These are phyloP conservation scores for Cichladusa arquata DNA, from an alignment of 2,113 vertebrate species.

Conservation along the genomic window DNA sequence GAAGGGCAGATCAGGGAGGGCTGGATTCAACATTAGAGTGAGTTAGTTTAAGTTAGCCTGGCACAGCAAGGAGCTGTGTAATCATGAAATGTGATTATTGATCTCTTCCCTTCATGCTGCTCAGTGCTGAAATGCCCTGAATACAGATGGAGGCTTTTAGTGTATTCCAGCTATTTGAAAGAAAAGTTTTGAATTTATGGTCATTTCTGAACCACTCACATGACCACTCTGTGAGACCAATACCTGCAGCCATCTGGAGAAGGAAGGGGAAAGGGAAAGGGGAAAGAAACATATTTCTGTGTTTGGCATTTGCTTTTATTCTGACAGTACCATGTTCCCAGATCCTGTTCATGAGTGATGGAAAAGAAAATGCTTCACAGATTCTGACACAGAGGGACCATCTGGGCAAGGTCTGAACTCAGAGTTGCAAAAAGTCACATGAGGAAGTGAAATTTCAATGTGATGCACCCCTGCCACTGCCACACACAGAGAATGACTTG, in stretches of 20 bases:
- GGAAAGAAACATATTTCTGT: background rate
- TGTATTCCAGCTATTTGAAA: background rate
- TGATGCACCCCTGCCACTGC: background rate
- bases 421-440: background rate
- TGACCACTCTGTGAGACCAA: background rate
- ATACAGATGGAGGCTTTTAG: slow-evolving; percentile 6
- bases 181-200: background rate
- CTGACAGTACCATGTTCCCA: background rate
- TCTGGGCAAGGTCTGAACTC: background rate
- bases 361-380: background rate
- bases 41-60: background rate
- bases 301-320: background rate
- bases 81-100: slow-evolving; percentile 26
- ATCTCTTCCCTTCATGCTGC: slow-evolving; percentile 27
- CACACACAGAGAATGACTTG: background rate
- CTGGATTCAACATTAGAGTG: background rate
- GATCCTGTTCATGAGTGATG: background rate
- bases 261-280: accelerated
- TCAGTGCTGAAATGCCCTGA: background rate
- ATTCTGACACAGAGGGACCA: background rate
- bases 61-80: background rate
- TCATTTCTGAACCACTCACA: background rate
- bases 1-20: background rate
- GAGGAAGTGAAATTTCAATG: background rate
- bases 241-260: background rate